Evolutionary conservation across 2,888 invertebrate genomes (phyloP).

Genomic region (Frankliniella fusca): DNA sequence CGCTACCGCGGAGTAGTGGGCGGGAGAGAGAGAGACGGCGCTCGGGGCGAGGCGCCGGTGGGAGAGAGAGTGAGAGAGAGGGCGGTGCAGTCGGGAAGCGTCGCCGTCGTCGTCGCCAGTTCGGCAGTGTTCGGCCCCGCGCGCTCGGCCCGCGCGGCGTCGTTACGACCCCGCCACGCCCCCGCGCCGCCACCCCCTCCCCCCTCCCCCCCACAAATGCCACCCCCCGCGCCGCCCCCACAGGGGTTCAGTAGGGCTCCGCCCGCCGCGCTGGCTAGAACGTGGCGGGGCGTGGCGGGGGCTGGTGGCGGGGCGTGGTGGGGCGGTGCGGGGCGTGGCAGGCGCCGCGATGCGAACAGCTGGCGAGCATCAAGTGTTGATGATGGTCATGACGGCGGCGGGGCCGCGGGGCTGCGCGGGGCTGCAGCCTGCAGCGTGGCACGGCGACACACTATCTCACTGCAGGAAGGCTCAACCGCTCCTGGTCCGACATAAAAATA

Average conservation of each 20-base stretch:
- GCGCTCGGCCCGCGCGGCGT: background rate
- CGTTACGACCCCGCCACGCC: background rate
- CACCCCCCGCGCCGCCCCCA: background rate
- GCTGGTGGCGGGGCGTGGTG: background rate
- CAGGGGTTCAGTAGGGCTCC: conserved; percentile 9
- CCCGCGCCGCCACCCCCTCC: background rate
- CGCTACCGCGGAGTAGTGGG: conserved; percentile 8
- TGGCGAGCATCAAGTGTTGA: conserved; percentile 24
- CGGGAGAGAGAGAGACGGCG: background rate
- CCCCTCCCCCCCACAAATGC: no score
- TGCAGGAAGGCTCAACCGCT: no score
- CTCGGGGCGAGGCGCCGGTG: background rate
- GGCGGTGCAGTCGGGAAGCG: background rate
- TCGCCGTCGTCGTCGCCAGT: background rate
- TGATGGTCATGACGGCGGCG: conserved; percentile 14
- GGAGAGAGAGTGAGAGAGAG: background rate
- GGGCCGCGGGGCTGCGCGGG: background rate
- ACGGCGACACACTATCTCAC: no score
- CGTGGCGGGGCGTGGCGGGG: background rate
- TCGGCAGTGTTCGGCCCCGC: conserved; percentile 4
- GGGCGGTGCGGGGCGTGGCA: background rate
- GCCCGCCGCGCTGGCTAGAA: conserved; percentile 19
- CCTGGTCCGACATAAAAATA: no score
- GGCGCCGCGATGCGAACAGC: conserved; percentile 2
- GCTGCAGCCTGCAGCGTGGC: background rate